phyloP scores from a whole-genome alignment of 2,888 invertebrate species.

The Aplocera efformata region DNA sequence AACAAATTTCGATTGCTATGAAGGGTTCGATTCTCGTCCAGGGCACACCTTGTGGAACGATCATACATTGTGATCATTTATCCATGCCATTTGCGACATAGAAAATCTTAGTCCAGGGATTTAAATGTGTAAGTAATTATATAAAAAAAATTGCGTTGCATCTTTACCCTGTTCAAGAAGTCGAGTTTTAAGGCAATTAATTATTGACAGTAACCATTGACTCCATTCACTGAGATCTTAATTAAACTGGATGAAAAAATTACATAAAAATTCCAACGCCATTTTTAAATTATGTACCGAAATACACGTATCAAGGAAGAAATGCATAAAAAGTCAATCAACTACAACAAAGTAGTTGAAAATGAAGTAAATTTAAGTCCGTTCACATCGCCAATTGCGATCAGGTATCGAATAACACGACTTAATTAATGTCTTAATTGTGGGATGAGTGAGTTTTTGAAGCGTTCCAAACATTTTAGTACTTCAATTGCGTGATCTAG shows the following conservation, averaged over 20 bases:
- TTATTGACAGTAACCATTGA: conserved; percentile 5
- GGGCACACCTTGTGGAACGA: no score
- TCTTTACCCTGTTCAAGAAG: no score
- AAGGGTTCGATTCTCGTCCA: no score
- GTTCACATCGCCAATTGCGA: conserved; percentile 44
- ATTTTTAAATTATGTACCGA: no score
- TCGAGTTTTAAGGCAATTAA: background rate
- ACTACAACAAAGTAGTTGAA: conserved; percentile 25
- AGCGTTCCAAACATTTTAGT: conserved; percentile 25
- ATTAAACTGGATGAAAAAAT: conserved; percentile 4
- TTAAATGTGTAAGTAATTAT: no score
- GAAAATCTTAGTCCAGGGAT: no score
- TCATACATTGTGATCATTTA: no score
- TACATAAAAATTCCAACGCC: background rate
- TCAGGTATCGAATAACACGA: conserved; percentile 44
- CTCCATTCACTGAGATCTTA: background rate
- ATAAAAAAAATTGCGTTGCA: no score
- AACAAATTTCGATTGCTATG: no score
- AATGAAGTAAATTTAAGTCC: conserved; percentile 39
- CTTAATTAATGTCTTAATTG: conserved; percentile 63
- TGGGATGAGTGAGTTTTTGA: conserved; percentile 33
- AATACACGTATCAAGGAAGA: background rate
- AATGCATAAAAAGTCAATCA: conserved; percentile 14
- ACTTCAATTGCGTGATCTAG: conserved; percentile 22
- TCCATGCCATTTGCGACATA: no score